Percentiles rank a stretch among this genome's conserved stretches.
phyloP scores from a whole-genome alignment of 2,113 vertebrate species.

The Penelope pileata region DNA sequence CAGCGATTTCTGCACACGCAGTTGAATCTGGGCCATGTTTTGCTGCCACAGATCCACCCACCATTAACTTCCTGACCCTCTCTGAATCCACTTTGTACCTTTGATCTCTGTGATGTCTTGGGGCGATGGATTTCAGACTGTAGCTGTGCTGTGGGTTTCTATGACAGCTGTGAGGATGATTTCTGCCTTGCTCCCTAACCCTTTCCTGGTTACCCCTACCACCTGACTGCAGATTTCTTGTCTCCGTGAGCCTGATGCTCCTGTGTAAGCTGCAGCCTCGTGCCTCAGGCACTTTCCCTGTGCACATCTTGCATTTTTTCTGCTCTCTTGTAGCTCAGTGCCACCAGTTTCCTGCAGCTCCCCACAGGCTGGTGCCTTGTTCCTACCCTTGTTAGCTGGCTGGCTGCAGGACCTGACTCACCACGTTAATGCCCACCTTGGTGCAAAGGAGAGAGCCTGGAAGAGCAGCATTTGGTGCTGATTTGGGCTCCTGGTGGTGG shows the following conservation, averaged over 20 bases:
- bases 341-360: background rate
- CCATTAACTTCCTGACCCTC: background rate
- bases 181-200: background rate
- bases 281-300: background rate
- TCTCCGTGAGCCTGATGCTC: background rate
- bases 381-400: background rate
- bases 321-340: background rate
- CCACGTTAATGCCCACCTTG: background rate
- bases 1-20: background rate
- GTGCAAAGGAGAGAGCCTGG: background rate
- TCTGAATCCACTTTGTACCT: background rate
- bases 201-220: background rate
- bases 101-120: fast-evolving
- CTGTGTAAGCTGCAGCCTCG: background rate
- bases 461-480: background rate
- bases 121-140: background rate
- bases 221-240: background rate
- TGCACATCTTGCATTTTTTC: background rate
- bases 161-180: background rate
- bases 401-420: background rate
- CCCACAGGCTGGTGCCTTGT: background rate
- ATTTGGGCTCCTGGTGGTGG: background rate
- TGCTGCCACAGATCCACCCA: background rate
- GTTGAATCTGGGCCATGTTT: background rate
- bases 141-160: background rate